phyloP scores from a whole-genome alignment of 2,113 vertebrate genomes.

The Abramis brama region DNA sequence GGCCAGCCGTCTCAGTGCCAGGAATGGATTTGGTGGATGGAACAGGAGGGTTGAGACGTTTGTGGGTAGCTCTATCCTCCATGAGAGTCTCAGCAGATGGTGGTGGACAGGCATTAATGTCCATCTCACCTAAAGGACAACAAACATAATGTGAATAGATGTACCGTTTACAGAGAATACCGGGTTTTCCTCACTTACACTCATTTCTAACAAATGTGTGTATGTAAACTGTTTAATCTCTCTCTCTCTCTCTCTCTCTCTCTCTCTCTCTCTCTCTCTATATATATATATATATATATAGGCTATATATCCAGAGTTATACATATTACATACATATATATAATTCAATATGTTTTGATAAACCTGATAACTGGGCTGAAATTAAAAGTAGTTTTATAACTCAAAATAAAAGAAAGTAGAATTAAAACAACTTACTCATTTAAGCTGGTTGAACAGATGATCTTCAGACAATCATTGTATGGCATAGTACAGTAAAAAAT shows the following conservation, averaged over 20 bases:
- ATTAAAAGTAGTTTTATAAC: not conserved
- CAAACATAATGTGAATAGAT: not conserved
- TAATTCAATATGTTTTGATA: not conserved
- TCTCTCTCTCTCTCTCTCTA: too few species aligned
- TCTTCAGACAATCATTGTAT: not conserved
- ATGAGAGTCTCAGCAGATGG: not conserved
- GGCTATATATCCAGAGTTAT: not conserved
- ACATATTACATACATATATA: too few species aligned
- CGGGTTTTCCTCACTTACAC: not conserved
- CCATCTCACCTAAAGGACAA: constrained; percentile 22
- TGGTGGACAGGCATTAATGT: not conserved
- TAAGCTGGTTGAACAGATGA: not conserved
- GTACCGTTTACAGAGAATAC: not conserved
- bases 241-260: too few species aligned
- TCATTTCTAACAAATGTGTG: not conserved
- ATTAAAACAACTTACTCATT: constrained; percentile 32
- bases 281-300: too few species aligned
- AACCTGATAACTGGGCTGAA: not conserved
- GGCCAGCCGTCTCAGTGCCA: not conserved
- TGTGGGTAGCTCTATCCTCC: not conserved
- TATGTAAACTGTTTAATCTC: not conserved
- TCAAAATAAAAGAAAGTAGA: not conserved
- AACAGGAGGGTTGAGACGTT: not conserved
- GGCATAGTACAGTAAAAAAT: not conserved
- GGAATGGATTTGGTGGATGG: constrained; percentile 21